Percentiles rank a stretch among this genome's conserved stretches.
phyloP scores from a whole-genome alignment of 2,888 invertebrate species.

The Lottia gigantea region DNA sequence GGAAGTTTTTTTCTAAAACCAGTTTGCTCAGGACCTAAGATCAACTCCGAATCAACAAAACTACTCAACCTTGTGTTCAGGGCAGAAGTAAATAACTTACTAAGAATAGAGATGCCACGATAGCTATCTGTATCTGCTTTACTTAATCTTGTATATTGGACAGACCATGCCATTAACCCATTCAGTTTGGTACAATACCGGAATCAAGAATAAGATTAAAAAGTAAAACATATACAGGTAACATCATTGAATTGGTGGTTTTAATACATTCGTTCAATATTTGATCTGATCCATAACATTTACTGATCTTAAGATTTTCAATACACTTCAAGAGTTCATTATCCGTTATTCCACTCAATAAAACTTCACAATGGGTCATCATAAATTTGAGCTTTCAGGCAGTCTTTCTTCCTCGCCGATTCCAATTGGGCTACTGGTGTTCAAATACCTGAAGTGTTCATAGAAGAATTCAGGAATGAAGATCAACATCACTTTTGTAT shows the following conservation, averaged over 20 bases:
- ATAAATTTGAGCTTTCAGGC: too few relatives aligned
- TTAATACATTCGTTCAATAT: conserved; percentile 22
- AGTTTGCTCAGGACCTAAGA: not conserved
- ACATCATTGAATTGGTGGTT: not conserved
- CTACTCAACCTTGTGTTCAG: not conserved
- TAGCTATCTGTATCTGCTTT: conserved; percentile 16
- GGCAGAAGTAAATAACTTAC: conserved; percentile 1
- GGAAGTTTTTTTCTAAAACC: too few relatives aligned
- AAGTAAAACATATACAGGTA: not conserved
- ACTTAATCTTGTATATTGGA: conserved; percentile 11
- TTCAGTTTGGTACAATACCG: conserved; percentile 12
- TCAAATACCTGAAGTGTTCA: too few relatives aligned
- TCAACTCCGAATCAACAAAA: not conserved
- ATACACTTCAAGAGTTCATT: conserved; percentile 14
- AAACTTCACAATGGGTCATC: too few relatives aligned
- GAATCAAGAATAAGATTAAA: conserved; percentile 20
- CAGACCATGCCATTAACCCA: conserved; percentile 5
- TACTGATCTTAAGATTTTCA: conserved; percentile 13
- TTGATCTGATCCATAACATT: conserved; percentile 10
- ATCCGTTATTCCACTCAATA: conserved; percentile 12
- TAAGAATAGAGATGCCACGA: conserved; percentile 14
- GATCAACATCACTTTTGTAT: too few relatives aligned
- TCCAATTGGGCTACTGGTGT: too few relatives aligned
- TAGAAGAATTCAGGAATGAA: too few relatives aligned
- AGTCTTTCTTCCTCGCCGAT: too few relatives aligned